phyloP scores from a whole-genome alignment of 2,888 invertebrate species.

The Lucinisca nassula region DNA sequence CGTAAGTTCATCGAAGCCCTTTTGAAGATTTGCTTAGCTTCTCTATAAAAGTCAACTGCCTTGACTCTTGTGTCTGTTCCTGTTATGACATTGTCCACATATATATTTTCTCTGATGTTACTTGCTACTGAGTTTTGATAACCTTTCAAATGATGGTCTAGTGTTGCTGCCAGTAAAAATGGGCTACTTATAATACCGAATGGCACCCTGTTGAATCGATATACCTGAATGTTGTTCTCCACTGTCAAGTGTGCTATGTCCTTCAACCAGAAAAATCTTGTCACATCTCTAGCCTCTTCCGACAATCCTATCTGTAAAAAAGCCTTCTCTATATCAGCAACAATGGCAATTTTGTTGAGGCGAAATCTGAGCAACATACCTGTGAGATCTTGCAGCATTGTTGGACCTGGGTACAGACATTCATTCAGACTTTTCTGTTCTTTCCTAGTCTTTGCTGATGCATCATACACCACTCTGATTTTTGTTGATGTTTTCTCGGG shows the following conservation, averaged over 20 bases:
- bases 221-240: constrained; percentile 26
- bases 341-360: background rate
- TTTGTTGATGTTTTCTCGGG: background rate
- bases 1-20: constrained; percentile 23
- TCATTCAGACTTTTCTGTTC: constrained; percentile 43
- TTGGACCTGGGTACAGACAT: constrained; percentile 38
- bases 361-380: constrained; percentile 17
- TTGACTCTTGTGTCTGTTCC: constrained; percentile 10
- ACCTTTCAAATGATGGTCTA: constrained; percentile 34
- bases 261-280: constrained; percentile 51
- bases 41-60: constrained; percentile 3
- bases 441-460: constrained; percentile 9
- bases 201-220: constrained; percentile 37
- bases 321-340: constrained; percentile 15
- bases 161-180: constrained; percentile 36
- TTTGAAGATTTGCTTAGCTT: background rate
- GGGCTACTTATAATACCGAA: constrained; percentile 37
- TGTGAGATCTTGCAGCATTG: constrained; percentile 14
- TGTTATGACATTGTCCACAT: constrained; percentile 16
- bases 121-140: constrained; percentile 21
- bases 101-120: constrained; percentile 22
- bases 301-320: constrained; percentile 46
- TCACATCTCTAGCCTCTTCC: constrained; percentile 38
- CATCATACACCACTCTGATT: constrained; percentile 14
- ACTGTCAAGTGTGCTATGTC: constrained; percentile 9